These are phyloP conservation scores for Sternotherus odoratus DNA, from an alignment of 2,797 vertebrate genomes.

Conservation along the genomic window DNA sequence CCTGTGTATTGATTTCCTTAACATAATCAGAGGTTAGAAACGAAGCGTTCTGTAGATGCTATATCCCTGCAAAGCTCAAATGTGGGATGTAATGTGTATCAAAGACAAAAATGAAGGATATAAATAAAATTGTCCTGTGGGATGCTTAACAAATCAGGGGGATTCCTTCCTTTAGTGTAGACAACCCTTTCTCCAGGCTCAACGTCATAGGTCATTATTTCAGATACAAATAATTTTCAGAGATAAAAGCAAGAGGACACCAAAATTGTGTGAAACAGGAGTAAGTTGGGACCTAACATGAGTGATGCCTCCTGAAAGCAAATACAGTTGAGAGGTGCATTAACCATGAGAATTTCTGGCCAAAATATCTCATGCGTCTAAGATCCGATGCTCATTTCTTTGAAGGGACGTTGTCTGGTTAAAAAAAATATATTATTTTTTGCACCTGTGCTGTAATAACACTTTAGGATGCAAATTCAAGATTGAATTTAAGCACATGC, in stretches of 20 bases:
- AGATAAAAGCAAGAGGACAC: not conserved
- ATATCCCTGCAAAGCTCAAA: not conserved
- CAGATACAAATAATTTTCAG: not conserved
- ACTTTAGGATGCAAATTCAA: not conserved
- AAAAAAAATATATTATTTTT: too few species aligned
- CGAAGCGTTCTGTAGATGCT: accelerated
- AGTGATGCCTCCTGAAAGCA: not conserved
- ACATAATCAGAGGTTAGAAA: not conserved
- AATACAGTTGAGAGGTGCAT: not conserved
- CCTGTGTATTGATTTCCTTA: not conserved
- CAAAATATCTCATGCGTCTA: accelerated
- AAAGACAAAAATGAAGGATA: not conserved
- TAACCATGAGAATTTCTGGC: not conserved
- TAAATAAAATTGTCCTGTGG: not conserved
- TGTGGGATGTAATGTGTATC: not conserved
- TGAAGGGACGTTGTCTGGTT: not conserved
- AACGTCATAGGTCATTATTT: not conserved
- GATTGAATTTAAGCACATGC: not conserved
- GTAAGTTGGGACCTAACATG: accelerated
- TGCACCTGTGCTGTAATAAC: not conserved
- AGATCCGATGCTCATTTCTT: accelerated
- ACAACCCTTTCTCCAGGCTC: not conserved
- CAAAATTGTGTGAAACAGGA: not conserved
- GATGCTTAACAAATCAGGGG: not conserved
- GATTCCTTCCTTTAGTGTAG: not conserved